These are phyloP conservation scores for Odocoileus virginianus DNA, from an alignment of 2,113 vertebrate genomes.

Conservation along the genomic window DNA sequence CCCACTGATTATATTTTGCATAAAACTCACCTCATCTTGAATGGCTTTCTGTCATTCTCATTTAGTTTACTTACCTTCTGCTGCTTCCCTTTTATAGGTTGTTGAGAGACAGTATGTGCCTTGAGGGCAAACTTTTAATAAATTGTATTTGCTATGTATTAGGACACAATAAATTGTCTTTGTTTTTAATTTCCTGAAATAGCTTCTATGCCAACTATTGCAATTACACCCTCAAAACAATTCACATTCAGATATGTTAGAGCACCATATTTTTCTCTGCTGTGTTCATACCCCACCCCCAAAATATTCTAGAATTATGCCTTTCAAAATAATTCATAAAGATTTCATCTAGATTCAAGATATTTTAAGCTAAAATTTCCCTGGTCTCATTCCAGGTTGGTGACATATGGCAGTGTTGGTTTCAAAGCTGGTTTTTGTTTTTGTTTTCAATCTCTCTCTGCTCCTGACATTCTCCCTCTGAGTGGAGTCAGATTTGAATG, in stretches of 20 bases:
- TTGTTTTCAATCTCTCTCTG: slow-evolving; percentile 26
- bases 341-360: neutral
- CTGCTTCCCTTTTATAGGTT: neutral
- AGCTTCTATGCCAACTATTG: neutral
- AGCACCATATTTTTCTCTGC: neutral
- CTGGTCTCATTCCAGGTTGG: slow-evolving; percentile 50
- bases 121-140: neutral
- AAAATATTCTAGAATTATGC: neutral
- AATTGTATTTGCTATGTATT: neutral
- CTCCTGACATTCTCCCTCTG: slow-evolving; percentile 35
- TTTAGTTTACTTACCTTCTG: neutral
- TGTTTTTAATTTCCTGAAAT: neutral
- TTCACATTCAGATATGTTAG: neutral
- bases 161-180: neutral
- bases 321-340: slow-evolving; percentile 38
- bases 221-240: neutral
- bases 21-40: neutral
- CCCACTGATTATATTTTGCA: neutral
- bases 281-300: neutral
- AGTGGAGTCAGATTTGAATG: slow-evolving; percentile 12
- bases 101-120: neutral
- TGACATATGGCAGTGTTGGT: slow-evolving; percentile 24
- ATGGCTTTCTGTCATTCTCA: neutral
- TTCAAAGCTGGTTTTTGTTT: slow-evolving; percentile 32
- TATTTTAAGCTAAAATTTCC: slow-evolving; percentile 3